These are phyloP conservation scores for Griposia aprilina DNA, from an alignment of 2,888 invertebrate species.

Conservation along the genomic window DNA sequence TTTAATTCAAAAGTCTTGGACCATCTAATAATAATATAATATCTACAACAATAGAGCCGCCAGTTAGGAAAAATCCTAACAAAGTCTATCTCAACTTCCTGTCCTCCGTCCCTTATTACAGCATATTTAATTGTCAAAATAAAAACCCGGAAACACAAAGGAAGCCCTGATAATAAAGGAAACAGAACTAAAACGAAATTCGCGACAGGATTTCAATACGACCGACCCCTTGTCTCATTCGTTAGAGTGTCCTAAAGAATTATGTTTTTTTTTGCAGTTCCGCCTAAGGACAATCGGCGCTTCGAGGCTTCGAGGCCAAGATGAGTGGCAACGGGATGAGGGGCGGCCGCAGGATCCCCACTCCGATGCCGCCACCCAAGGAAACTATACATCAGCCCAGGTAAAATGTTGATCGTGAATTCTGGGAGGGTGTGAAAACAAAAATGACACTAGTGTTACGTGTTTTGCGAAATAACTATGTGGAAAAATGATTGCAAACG, in stretches of 20 bases:
- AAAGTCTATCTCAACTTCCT: conserved; percentile 33
- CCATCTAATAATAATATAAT: not conserved
- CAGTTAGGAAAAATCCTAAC: conserved; percentile 19
- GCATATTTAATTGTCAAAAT: conserved; percentile 61
- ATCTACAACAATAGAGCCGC: not conserved
- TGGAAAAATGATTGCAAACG: not conserved
- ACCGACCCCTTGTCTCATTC: conserved; percentile 73
- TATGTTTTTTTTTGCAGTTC: conserved; percentile 73
- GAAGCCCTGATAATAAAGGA: conserved; percentile 33
- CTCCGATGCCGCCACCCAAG: conserved; percentile 87
- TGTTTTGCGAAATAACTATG: conserved; percentile 16
- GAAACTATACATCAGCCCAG: conserved; percentile 70
- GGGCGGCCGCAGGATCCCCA: conserved; percentile 86
- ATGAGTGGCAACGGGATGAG: conserved; percentile 81
- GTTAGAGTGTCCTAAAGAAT: conserved; percentile 73
- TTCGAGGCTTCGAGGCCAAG: conserved; percentile 70
- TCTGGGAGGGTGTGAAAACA: conserved; percentile 6
- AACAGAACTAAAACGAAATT: conserved; percentile 54
- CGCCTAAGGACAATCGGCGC: conserved; percentile 73
- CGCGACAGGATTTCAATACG: conserved; percentile 57
- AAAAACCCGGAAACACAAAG: conserved; percentile 53
- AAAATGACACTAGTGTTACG: conserved; percentile 21
- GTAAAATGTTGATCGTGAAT: conserved; percentile 59
- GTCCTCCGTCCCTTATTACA: conserved; percentile 24
- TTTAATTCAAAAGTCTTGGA: not conserved